A percentile compares a stretch with the other conserved stretches of the same genome.
Conservation (phyloP, 2,797 vertebrate species). For the Cryptoblepharus egeriae region DNA sequence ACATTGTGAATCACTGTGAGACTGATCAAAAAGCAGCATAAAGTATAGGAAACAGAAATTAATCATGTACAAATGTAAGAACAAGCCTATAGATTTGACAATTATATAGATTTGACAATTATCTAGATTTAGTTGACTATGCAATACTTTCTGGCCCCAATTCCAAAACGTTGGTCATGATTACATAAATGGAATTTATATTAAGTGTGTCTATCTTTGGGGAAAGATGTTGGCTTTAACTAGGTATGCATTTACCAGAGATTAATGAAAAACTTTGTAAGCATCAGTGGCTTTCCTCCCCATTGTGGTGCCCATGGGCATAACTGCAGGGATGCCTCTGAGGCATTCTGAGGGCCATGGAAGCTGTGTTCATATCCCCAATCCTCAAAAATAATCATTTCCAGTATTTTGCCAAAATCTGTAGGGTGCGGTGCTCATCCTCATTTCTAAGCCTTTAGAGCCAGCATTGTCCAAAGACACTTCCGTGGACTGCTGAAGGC, state of each 20-base stretch:
- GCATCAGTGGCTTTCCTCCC: not conserved
- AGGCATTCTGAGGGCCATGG: no score
- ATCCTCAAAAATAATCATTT: no score
- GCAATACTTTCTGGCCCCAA: not conserved
- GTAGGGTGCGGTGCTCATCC: no score
- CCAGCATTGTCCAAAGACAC: no score
- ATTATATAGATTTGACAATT: constrained; percentile 12
- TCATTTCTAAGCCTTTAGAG: no score
- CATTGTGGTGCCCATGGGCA: no score
- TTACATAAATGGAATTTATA: not conserved
- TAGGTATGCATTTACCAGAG: not conserved
- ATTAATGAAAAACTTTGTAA: not conserved
- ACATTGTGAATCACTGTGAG: not conserved
- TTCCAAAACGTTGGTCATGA: not conserved
- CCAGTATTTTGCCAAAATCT: no score
- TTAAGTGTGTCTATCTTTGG: not conserved
- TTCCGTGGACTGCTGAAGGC: no score
- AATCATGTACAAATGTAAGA: not conserved
- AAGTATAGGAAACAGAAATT: not conserved
- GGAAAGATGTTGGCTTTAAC: no score
- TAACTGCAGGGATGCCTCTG: no score
- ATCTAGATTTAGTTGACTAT: constrained; percentile 11
- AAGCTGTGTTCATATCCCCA: no score
- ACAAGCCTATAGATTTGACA: not conserved
- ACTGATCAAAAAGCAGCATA: not conserved